Conservation (phyloP, 2,888 invertebrate genomes). For the Ectemnius lituratus region DNA sequence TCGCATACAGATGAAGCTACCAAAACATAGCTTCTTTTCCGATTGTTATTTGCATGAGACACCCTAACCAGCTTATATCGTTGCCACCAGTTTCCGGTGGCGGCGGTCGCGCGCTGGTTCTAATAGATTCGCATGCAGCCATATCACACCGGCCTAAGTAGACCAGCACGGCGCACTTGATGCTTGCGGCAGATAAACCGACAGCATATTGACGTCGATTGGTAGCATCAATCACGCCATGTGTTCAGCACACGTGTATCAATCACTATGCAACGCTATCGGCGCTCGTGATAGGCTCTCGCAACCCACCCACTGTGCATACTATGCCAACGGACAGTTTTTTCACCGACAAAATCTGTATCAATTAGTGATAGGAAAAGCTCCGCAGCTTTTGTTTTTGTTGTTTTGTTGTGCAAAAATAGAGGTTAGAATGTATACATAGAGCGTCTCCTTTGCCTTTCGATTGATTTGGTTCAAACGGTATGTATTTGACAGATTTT, state of each 20-base stretch:
- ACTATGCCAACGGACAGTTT: slow-evolving; percentile 39
- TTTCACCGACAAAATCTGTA: slow-evolving; percentile 50
- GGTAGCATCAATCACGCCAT: slow-evolving; percentile 74
- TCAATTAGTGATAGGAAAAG: slow-evolving; percentile 57
- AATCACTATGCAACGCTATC: slow-evolving; percentile 71
- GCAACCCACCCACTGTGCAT: slow-evolving; percentile 35
- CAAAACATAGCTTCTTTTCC: too few relatives aligned
- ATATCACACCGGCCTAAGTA: slow-evolving; percentile 52
- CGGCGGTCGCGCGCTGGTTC: background rate
- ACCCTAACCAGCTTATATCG: too few relatives aligned
- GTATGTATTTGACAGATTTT: too few relatives aligned
- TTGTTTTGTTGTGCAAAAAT: too few relatives aligned
- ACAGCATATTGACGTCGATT: slow-evolving; percentile 74
- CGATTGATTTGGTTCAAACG: too few relatives aligned
- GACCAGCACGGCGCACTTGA: slow-evolving; percentile 49
- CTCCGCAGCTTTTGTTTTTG: too few relatives aligned
- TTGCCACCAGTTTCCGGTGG: too few relatives aligned
- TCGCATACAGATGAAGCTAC: too few relatives aligned
- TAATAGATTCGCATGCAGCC: slow-evolving; percentile 8
- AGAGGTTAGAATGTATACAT: too few relatives aligned
- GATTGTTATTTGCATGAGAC: too few relatives aligned
- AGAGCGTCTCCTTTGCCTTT: too few relatives aligned
- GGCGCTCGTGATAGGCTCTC: slow-evolving; percentile 28
- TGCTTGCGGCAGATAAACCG: slow-evolving; percentile 68
- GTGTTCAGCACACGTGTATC: slow-evolving; percentile 72